Conservation (phyloP, 1,140 invertebrate species). For the Lerema accius region DNA sequence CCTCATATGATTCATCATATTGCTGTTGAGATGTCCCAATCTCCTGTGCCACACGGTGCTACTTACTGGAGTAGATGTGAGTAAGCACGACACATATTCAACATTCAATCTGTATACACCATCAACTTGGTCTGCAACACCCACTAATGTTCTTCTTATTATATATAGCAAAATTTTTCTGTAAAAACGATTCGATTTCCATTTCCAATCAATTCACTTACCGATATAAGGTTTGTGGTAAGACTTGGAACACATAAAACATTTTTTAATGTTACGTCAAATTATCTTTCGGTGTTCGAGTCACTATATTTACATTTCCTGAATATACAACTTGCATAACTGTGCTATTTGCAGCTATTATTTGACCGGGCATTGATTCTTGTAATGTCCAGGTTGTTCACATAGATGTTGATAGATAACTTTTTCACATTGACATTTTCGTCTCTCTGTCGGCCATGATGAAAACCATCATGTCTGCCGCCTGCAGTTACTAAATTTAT, state of each 20-base stretch:
- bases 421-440: no score
- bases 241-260: conserved; percentile 35
- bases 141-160: conserved; percentile 36
- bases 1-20: conserved; percentile 20
- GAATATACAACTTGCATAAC: conserved; percentile 33
- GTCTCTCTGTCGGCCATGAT: no score
- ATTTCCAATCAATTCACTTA: conserved; percentile 27
- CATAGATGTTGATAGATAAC: no score
- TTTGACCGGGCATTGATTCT: conserved; percentile 26
- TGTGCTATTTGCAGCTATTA: conserved; percentile 34
- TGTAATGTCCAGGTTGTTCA: conserved; percentile 27
- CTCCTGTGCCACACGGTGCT: conserved; percentile 41
- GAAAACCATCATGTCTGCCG: no score
- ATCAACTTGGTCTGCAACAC: conserved; percentile 32
- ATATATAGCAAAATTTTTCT: conserved; percentile 27
- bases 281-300: conserved; percentile 32
- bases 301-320: conserved; percentile 35
- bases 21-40: conserved; percentile 41
- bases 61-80: conserved; percentile 30
- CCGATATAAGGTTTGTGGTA: conserved; percentile 26
- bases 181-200: conserved; percentile 35
- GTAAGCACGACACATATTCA: conserved; percentile 35
- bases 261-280: conserved; percentile 30
- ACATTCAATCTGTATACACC: conserved; percentile 38
- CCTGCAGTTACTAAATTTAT: no score